phyloP scores from a whole-genome alignment of 1,140 invertebrate genomes.

The Spodoptera litura region DNA sequence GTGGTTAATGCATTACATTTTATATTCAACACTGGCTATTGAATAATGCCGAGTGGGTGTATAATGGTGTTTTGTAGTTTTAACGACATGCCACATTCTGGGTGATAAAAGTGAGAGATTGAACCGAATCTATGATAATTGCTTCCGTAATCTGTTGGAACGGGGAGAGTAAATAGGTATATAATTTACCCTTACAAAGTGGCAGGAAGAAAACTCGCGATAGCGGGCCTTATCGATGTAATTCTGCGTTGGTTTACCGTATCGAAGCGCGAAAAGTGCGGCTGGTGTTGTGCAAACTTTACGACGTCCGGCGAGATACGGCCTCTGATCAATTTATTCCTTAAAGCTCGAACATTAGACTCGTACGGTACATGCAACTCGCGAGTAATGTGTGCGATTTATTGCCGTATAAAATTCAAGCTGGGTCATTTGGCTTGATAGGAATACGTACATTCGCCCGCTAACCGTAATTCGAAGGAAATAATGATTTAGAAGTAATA shows the following conservation, averaged over 20 bases:
- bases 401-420: constrained; percentile 75
- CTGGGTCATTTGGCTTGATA: constrained; percentile 72
- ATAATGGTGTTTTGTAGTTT: constrained; percentile 15
- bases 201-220: constrained; percentile 16
- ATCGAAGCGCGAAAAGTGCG: constrained; percentile 62
- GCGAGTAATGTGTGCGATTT: constrained; percentile 66
- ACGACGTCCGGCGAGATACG: constrained; percentile 65
- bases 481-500: constrained; percentile 44
- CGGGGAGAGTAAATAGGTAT: not conserved
- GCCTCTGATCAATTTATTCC: constrained; percentile 64
- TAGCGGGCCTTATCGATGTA: constrained; percentile 40
- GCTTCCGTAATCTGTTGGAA: not conserved
- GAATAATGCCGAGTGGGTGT: constrained; percentile 35
- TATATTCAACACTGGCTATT: constrained; percentile 43
- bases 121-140: constrained; percentile 19
- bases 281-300: constrained; percentile 58
- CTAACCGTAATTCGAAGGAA: constrained; percentile 62
- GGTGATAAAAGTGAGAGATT: not conserved
- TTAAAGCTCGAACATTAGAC: constrained; percentile 47
- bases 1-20: constrained; percentile 51
- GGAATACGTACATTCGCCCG: constrained; percentile 60
- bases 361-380: constrained; percentile 54
- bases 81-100: not conserved
- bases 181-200: not conserved
- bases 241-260: constrained; percentile 49